Evolutionary conservation across 2,888 invertebrate genomes (phyloP).

Genomic region (Gisinianus flammeolus): DNA sequence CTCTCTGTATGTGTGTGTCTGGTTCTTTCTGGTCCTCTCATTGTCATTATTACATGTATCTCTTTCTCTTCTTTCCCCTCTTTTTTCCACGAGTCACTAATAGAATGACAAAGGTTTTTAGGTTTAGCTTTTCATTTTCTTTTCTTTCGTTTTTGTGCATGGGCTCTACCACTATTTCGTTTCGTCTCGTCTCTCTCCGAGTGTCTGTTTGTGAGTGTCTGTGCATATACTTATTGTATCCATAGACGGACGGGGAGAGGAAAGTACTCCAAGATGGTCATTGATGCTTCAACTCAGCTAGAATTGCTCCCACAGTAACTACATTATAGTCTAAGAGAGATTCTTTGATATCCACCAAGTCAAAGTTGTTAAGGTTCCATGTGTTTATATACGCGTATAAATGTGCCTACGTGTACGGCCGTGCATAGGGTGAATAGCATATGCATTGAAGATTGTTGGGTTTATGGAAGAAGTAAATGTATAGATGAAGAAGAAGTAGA

Average conservation of each 20-base stretch:
- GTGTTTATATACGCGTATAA: not conserved
- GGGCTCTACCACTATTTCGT: not conserved
- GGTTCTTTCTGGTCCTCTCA: not conserved
- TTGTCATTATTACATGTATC: not conserved
- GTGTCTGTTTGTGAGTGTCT: not conserved
- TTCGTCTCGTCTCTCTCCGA: not conserved
- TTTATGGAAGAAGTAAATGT: no score
- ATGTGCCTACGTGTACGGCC: no score
- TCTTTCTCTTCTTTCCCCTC: not conserved
- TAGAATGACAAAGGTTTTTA: not conserved
- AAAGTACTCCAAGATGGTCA: slow-evolving; percentile 12
- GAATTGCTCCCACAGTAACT: slow-evolving; percentile 18
- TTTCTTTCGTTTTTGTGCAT: not conserved
- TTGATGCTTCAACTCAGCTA: slow-evolving; percentile 13
- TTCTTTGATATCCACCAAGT: slow-evolving; percentile 1
- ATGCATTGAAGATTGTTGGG: no score
- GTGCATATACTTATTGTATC: not conserved
- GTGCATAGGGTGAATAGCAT: no score
- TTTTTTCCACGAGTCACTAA: not conserved
- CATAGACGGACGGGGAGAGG: not conserved
- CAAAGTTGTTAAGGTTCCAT: not conserved
- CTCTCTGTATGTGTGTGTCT: not conserved
- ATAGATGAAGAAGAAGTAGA: no score
- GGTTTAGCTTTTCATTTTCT: not conserved
- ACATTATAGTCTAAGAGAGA: not conserved